Evolutionary conservation across 2,797 vertebrate genomes (phyloP), one percentile per base, ranked within the genome.

Genomic region (Podarcis siculus): DNA sequence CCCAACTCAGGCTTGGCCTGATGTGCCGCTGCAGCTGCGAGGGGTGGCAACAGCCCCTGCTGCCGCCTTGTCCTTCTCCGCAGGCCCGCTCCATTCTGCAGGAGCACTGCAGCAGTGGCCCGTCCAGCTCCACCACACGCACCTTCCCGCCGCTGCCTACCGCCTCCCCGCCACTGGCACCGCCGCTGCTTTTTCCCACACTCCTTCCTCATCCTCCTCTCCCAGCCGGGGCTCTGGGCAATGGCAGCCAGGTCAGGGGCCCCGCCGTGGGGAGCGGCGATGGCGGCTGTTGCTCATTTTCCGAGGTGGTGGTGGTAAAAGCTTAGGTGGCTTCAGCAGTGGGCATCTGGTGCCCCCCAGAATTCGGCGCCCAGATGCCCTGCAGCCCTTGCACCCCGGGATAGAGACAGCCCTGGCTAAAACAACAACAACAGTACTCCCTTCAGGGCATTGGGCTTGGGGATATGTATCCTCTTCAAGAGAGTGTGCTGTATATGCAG

Each of bases 241-340:
- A 91, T 79, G 96, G 97, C 88, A 92, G 90, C 39, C 91, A 89
- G 93, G 93, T 82, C 27, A 85, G 75, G 61, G 96, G 93, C 95
- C 98, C 98, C 19, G 95, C 96, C 81, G 96, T 13, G 69, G 88
- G 58, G 37, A 49, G 78, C 3, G 49, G 35, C 25, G 71, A 27
- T 30, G 58, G 8, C 30, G 12, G 21, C 58, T 80, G 96, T 91
- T 95, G 96, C 92, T 98, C 98, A 45, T 96, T 97, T 93, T 98
- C 97, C 92, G 98, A 98, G 94, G 97, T 97, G 49, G 13, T 55
- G 49, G 49, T 55, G 49, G 49, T 55, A 86, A 93, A 91, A 79
- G 94, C 94, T 4, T 55, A 55, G 77, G 92, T 88, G 71, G 90
- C 49, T 55, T 55, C 49, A 55, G 49, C 49, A 1, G 49, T 1